Evolutionary conservation across 1,140 invertebrate genomes (phyloP), one percentile per base, ranked within the genome.

Genomic region (Meteorus sp.): DNA sequence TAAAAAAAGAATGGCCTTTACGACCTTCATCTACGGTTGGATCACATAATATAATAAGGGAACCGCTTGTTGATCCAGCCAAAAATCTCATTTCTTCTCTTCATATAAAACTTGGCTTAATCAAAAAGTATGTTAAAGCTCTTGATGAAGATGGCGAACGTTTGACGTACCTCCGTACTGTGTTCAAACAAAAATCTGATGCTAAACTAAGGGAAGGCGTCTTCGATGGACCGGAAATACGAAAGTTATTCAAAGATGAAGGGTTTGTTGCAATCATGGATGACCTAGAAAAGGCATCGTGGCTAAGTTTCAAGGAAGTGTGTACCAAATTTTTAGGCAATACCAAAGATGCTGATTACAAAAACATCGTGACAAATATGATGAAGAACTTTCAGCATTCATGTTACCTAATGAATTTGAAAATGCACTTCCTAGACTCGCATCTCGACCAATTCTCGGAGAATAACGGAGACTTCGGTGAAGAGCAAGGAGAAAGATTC

Each of bases 321-420:
- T 31, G 11, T 15, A 20, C 22, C 9, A 52, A 50, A 8, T 58
- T 54, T 39, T 47, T 62, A 3, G 19, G 60, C 25, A 66, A 66
- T 20, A 55, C 50, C 2, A 62, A 58, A 47, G 27, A 25, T 61
- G 25, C 29, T 8, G 35, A 68, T 35, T 66, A 68, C 35, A 63
- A 60, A 47, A 25, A 53, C 17, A 37, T 64, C 31, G 64, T 72
- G 9, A 20, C 19, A 2, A 53, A 56, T 37, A 35, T 67, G 53
- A 27, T 68, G n/a, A 8, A 8, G 17, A 61, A 60, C 27, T 56
- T 47, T 45, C 35, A 37, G 35, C 1, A 15, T 2, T 37, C 35
- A 37, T 11, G 35, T 37, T 37, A 15, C 35, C 35, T 37, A 37
- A 1, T 37, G 35, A 37, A 37, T 37, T 37, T 37, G 35, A 37